Percentiles rank a stretch among this genome's conserved stretches.
Evolutionary conservation across 2,797 vertebrate genomes (phyloP).

Genomic region (Sebastes jordani): DNA sequence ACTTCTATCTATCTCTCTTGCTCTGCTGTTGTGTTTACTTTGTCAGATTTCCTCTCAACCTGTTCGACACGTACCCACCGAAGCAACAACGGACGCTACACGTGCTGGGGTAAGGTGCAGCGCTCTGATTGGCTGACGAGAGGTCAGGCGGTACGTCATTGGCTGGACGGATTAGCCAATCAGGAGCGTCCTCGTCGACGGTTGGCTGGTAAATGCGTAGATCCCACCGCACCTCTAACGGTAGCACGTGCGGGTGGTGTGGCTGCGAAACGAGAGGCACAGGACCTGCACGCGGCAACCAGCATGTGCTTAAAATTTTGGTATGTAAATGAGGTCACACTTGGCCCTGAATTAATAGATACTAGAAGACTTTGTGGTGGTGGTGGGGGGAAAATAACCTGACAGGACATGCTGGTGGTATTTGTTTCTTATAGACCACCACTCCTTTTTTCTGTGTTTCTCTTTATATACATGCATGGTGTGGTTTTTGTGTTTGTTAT

Average conservation of each 20-base stretch:
- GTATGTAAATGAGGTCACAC: slow-evolving; percentile 14
- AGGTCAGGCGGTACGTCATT: background rate
- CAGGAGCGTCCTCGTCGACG: background rate
- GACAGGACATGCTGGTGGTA: background rate
- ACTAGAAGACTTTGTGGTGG: background rate
- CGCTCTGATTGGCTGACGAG: slow-evolving; percentile 47
- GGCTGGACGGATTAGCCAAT: slow-evolving; percentile 56
- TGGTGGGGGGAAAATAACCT: too few species aligned
- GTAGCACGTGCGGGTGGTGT: slow-evolving; percentile 74
- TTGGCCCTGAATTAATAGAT: background rate
- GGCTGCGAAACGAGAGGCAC: slow-evolving; percentile 30
- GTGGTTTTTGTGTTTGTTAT: background rate
- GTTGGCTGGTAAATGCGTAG: slow-evolving; percentile 51
- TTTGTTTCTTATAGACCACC: background rate
- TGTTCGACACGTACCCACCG: slow-evolving; percentile 41
- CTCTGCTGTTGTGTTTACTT: slow-evolving; percentile 11
- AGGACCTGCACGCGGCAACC: slow-evolving; percentile 54
- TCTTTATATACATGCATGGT: background rate
- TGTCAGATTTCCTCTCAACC: slow-evolving; percentile 11
- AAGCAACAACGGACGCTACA: slow-evolving; percentile 49
- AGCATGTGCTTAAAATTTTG: slow-evolving; percentile 15
- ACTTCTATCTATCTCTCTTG: background rate
- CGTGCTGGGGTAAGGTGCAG: slow-evolving; percentile 60
- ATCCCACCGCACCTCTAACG: background rate
- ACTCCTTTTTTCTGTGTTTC: background rate